Conservation (phyloP, 2,888 invertebrate species). For the Polymixis lichenea region DNA sequence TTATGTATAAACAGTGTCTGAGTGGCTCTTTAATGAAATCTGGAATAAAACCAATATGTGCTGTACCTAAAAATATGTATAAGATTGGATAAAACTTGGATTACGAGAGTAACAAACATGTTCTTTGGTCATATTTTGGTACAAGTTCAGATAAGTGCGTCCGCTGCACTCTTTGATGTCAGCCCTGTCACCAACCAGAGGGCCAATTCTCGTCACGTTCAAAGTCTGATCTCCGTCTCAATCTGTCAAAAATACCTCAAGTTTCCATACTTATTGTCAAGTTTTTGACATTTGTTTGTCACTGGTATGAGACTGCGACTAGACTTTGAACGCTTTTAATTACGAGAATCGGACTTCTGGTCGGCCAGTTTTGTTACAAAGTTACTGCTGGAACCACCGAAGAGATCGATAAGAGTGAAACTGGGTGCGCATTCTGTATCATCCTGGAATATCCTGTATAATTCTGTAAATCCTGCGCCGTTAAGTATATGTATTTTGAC, state of each 20-base stretch:
- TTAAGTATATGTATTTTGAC: neutral
- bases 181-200: neutral
- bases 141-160: neutral
- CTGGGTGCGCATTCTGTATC: too few species aligned
- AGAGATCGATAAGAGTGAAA: neutral
- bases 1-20: slow-evolving; percentile 21
- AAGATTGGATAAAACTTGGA: neutral
- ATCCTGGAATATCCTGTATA: too few species aligned
- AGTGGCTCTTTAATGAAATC: slow-evolving; percentile 14
- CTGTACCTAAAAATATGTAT: neutral
- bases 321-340: too few species aligned
- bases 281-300: too few species aligned
- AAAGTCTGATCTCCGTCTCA: too few species aligned
- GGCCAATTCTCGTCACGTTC: too few species aligned
- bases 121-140: neutral
- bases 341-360: too few species aligned
- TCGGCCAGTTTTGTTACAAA: neutral
- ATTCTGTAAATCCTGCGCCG: too few species aligned
- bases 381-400: neutral
- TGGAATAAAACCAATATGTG: neutral
- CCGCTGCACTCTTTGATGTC: neutral
- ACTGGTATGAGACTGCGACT: too few species aligned
- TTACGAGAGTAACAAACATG: neutral
- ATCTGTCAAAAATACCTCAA: too few species aligned
- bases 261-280: too few species aligned